Percentiles rank a stretch among this genome's conserved stretches.
phyloP scores from a whole-genome alignment of 2,797 vertebrate species.

The Pterois miles region DNA sequence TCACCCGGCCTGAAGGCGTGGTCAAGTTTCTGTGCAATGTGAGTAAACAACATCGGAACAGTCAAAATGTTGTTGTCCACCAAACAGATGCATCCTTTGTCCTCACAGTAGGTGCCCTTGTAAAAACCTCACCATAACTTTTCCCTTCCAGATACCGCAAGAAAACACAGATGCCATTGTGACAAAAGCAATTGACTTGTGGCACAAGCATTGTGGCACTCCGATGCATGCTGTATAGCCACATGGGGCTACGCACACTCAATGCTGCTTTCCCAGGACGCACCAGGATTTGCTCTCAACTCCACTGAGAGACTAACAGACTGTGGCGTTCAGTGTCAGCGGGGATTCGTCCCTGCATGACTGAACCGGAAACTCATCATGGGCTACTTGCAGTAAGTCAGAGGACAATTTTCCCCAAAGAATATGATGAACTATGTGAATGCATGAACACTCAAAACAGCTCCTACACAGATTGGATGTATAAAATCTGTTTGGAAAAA shows the following conservation, averaged over 20 bases:
- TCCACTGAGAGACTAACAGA: background rate
- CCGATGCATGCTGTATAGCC: conserved; percentile 85
- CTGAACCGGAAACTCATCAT: conserved; percentile 35
- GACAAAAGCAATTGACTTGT: conserved; percentile 96
- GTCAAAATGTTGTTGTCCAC: background rate
- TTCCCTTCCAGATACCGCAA: conserved; percentile 89
- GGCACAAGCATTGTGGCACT: conserved; percentile 95
- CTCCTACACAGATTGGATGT: background rate
- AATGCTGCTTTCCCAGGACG: conserved; percentile 19
- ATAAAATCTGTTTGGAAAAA: conserved; percentile 1
- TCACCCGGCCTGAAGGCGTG: conserved; percentile 87
- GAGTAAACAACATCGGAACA: conserved; percentile 66
- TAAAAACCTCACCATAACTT: background rate
- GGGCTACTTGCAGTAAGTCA: background rate
- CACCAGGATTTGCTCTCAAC: background rate
- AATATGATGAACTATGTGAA: background rate
- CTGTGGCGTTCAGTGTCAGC: background rate
- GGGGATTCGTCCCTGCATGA: conserved; percentile 5
- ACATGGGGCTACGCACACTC: background rate
- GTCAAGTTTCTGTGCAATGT: conserved; percentile 92
- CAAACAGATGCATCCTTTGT: background rate
- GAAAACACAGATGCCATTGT: conserved; percentile 97
- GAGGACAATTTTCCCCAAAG: conserved; percentile 1
- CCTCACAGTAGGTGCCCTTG: background rate
- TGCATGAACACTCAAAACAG: background rate